Percentiles rank a stretch among this genome's conserved stretches.
phyloP scores from a whole-genome alignment of 2,797 vertebrate species.

The Sciurus carolinensis region DNA sequence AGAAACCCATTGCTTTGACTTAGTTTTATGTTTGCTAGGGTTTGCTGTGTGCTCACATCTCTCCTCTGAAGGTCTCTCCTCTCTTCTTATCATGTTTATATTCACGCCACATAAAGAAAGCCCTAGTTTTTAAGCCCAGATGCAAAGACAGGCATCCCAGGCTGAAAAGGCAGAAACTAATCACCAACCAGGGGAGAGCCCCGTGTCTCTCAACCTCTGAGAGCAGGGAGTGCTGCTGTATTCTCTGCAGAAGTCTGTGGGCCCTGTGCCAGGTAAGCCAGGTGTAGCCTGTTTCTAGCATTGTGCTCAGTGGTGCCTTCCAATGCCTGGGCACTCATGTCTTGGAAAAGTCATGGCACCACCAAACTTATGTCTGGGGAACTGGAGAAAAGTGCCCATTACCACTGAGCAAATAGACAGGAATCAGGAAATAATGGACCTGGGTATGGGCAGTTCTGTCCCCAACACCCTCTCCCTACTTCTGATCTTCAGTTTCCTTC shows the following conservation, averaged over 20 bases:
- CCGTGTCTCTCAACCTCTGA: fast-evolving
- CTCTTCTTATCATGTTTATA: neutral
- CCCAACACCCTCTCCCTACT: neutral
- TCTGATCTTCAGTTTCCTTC: neutral
- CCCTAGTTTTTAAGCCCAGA: neutral
- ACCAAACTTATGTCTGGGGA: neutral
- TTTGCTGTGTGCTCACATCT: neutral
- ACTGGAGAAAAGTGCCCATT: neutral
- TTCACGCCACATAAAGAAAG: neutral
- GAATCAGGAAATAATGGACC: neutral
- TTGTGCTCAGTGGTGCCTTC: neutral
- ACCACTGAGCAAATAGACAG: neutral
- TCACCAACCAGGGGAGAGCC: fast-evolving
- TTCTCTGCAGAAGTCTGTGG: neutral
- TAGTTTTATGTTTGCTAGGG: neutral
- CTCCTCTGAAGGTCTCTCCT: neutral
- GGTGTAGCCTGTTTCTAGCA: neutral
- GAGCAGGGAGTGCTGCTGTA: neutral
- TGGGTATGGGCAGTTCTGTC: neutral
- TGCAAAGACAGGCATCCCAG: neutral
- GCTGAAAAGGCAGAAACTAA: neutral
- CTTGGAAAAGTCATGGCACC: neutral
- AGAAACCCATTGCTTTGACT: neutral
- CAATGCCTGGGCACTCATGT: neutral
- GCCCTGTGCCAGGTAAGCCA: no score